Conservation (phyloP, 2,888 invertebrate species). For the Hedychridium roseum region DNA sequence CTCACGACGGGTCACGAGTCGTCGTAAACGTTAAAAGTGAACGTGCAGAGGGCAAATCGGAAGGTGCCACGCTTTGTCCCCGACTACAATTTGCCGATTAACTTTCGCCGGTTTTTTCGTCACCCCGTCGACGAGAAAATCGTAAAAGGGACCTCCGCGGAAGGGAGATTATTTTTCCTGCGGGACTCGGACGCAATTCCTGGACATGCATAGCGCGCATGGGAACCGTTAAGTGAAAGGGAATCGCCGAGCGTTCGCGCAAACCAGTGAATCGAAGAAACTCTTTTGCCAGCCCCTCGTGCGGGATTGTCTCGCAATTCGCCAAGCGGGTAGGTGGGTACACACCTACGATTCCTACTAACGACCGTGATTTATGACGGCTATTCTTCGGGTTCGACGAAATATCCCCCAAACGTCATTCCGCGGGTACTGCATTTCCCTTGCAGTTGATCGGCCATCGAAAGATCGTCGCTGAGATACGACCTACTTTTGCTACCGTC, state of each 20-base stretch:
- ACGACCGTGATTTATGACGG: constrained; percentile 28
- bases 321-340: constrained; percentile 22
- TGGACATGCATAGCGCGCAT: constrained; percentile 29
- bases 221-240: constrained; percentile 46
- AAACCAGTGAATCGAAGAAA: constrained; percentile 37
- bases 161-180: too few relatives aligned
- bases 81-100: background rate
- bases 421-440: too few relatives aligned
- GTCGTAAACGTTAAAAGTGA: too few relatives aligned
- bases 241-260: constrained; percentile 27
- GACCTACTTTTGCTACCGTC: too few relatives aligned
- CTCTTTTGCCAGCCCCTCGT: constrained; percentile 28
- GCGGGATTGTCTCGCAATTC: constrained; percentile 37
- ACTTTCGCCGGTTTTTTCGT: background rate
- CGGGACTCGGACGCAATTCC: too few relatives aligned
- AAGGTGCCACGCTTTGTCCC: too few relatives aligned
- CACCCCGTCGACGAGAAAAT: background rate
- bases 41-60: too few relatives aligned
- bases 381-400: constrained; percentile 13
- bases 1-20: too few relatives aligned
- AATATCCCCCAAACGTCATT: too few relatives aligned
- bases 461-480: too few relatives aligned
- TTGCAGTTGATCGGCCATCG: too few relatives aligned
- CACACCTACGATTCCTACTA: constrained; percentile 34
- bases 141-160: too few relatives aligned